These are phyloP conservation scores for Brenthis hecate DNA, from an alignment of 2,888 invertebrate species.

Conservation along the genomic window DNA sequence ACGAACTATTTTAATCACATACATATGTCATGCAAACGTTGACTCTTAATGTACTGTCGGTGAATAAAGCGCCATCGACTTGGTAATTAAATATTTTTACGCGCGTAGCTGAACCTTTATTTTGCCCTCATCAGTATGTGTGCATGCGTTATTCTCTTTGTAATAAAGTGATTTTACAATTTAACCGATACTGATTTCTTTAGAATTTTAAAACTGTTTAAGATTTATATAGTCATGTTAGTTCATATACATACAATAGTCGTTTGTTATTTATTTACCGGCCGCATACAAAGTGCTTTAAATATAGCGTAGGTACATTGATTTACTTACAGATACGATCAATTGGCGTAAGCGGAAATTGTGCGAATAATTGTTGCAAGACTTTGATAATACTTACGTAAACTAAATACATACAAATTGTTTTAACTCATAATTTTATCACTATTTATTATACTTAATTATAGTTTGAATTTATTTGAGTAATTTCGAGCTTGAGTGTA, in stretches of 20 bases:
- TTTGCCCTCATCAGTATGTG: conserved; percentile 10
- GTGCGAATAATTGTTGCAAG: neutral
- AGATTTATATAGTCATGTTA: conserved; percentile 28
- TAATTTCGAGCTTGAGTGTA: conserved; percentile 6
- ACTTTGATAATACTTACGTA: neutral
- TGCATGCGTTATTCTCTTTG: conserved; percentile 14
- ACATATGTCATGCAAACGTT: neutral
- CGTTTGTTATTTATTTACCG: conserved; percentile 23
- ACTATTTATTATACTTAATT: too few relatives aligned
- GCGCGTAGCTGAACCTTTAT: neutral
- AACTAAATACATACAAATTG: too few relatives aligned
- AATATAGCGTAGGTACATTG: neutral
- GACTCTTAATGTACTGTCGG: conserved; percentile 5
- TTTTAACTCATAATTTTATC: too few relatives aligned
- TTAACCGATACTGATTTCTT: conserved; percentile 25
- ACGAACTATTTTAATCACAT: neutral
- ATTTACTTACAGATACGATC: conserved; percentile 12
- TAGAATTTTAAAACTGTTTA: conserved; percentile 28
- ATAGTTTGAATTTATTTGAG: too few relatives aligned
- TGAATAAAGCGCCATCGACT: conserved; percentile 3
- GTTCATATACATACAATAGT: conserved; percentile 38
- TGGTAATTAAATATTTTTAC: neutral
- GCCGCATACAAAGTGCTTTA: conserved; percentile 28
- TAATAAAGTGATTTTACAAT: conserved; percentile 26
- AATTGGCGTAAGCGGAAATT: conserved; percentile 20